Percentiles rank a stretch among this genome's conserved stretches.
These are phyloP conservation scores for Drosophila leonis DNA, from an alignment of 2,888 invertebrate genomes.

Conservation along the genomic window DNA sequence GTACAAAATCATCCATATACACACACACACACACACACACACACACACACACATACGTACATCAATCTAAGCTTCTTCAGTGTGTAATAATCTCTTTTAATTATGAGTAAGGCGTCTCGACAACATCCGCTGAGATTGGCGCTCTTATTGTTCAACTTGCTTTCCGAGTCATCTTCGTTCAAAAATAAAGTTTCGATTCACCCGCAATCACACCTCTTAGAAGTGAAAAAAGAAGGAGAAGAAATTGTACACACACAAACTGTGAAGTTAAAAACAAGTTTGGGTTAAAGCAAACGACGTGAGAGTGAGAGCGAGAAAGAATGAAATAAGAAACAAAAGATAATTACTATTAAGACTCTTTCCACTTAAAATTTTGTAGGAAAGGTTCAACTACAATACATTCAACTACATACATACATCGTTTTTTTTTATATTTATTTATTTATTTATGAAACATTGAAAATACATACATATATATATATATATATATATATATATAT, in stretches of 20 bases:
- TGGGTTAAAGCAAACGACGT: conserved; percentile 13
- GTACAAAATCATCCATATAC: too few relatives aligned
- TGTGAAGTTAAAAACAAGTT: conserved; percentile 46
- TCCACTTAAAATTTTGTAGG: conserved; percentile 39
- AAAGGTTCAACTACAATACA: conserved; percentile 30
- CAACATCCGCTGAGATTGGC: conserved; percentile 70
- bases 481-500: too few relatives aligned
- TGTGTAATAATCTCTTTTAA: conserved; percentile 76
- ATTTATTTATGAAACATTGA: too few relatives aligned
- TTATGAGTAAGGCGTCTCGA: conserved; percentile 73
- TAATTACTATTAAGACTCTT: conserved; percentile 51
- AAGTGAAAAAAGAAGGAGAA: neutral
- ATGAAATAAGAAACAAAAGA: conserved; percentile 44
- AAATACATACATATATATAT: too few relatives aligned
- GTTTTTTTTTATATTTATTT: too few relatives aligned
- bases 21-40: too few relatives aligned
- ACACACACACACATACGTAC: neutral
- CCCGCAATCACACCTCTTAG: conserved; percentile 65
- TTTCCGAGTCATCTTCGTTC: conserved; percentile 58
- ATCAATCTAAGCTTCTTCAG: conserved; percentile 33
- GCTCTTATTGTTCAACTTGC: conserved; percentile 61
- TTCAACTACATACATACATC: too few relatives aligned
- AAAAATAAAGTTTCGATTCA: conserved; percentile 62
- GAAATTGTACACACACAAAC: neutral
- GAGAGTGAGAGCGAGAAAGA: neutral